Conservation (phyloP, 2,797 vertebrate species). For the Phataginus tricuspis region DNA sequence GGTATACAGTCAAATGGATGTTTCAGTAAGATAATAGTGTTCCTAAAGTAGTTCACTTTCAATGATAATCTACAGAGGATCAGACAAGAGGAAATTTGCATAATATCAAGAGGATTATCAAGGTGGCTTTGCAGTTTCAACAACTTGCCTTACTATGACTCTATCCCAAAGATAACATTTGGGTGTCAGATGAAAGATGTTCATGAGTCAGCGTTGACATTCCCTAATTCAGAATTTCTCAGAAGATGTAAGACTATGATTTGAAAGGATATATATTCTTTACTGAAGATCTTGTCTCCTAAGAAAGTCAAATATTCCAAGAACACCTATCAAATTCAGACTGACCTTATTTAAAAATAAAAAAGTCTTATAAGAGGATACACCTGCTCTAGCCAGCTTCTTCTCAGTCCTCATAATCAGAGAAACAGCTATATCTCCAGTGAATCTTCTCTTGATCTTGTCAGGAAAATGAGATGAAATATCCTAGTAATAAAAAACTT, state of each 20-base stretch:
- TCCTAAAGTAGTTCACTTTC: neutral
- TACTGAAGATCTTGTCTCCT: neutral
- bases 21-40: neutral
- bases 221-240: neutral
- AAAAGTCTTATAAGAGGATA: neutral
- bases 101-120: neutral
- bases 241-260: neutral
- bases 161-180: neutral
- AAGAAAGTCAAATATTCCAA: neutral
- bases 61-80: neutral
- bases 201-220: neutral
- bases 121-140: neutral
- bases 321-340: neutral
- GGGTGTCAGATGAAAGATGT: neutral
- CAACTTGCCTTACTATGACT: neutral
- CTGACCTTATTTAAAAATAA: neutral
- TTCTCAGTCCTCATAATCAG: neutral
- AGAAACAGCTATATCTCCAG: neutral
- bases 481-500: neutral
- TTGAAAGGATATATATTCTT: slow-evolving; percentile 26
- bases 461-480: neutral
- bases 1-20: neutral
- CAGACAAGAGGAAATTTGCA: neutral
- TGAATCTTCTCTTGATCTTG: neutral
- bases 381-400: neutral